Evolutionary conservation across 2,888 invertebrate genomes (phyloP).

Genomic region (Chalcis sispes): DNA sequence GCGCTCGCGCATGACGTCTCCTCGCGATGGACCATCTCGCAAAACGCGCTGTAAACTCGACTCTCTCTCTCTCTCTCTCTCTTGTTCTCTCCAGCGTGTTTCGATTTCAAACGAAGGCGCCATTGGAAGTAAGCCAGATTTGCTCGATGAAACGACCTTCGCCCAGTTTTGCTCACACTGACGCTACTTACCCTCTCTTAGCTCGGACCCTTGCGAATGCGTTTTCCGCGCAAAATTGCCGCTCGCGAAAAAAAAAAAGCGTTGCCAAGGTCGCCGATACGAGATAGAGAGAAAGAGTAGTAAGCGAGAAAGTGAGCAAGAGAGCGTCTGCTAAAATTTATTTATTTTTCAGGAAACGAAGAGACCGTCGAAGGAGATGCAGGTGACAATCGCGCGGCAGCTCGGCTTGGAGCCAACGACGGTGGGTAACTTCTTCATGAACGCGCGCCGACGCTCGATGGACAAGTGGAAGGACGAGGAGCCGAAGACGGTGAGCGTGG

Average conservation of each 20-base stretch:
- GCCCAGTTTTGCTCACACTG: slow-evolving; percentile 61
- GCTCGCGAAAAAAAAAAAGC: background rate
- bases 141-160: slow-evolving; percentile 65
- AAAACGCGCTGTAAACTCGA: too few relatives aligned
- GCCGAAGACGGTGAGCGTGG: slow-evolving; percentile 75
- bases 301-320: slow-evolving; percentile 53
- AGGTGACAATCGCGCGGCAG: slow-evolving; percentile 98
- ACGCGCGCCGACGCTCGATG: slow-evolving; percentile 97
- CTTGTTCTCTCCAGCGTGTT: background rate
- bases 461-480: slow-evolving; percentile 99
- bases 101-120: too few relatives aligned
- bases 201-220: slow-evolving; percentile 22
- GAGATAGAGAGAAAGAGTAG: too few relatives aligned
- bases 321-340: slow-evolving; percentile 24
- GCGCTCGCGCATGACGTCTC: background rate
- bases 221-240: background rate
- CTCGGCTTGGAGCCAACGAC: slow-evolving; percentile 97
- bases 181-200: background rate
- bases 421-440: slow-evolving; percentile 99
- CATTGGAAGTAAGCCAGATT: slow-evolving; percentile 32
- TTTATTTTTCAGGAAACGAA: slow-evolving; percentile 92
- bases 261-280: background rate
- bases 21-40: background rate
- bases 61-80: too few relatives aligned
- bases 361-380: slow-evolving; percentile 99